Evolutionary conservation across 2,888 invertebrate species (phyloP).

Genomic region (Boloria selene): DNA sequence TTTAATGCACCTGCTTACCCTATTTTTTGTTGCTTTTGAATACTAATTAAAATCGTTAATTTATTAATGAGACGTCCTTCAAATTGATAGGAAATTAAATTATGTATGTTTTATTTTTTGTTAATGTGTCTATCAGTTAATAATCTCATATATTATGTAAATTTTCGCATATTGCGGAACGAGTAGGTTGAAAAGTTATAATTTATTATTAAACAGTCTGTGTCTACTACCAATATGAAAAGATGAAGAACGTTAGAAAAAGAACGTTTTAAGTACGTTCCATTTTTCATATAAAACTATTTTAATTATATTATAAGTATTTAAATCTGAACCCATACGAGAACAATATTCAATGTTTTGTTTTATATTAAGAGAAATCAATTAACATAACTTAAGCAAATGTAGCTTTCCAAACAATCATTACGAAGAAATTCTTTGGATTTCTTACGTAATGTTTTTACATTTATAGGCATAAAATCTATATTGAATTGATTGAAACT

Average conservation of each 20-base stretch:
- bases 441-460: slow-evolving; percentile 2
- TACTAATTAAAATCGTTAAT: slow-evolving; percentile 32
- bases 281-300: no score
- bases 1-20: slow-evolving; percentile 61
- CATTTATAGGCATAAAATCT: not conserved
- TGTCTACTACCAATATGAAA: no score
- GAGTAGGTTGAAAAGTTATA: no score
- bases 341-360: no score
- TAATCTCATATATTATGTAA: not conserved
- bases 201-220: no score
- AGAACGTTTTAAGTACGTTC: no score
- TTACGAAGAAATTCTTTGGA: slow-evolving; percentile 12
- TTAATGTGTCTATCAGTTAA: not conserved
- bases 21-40: slow-evolving; percentile 33
- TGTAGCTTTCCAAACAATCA: not conserved
- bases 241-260: no score
- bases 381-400: slow-evolving; percentile 10
- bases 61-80: slow-evolving; percentile 28
- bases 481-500: slow-evolving; percentile 1
- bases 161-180: not conserved
- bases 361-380: not conserved
- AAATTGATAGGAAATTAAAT: slow-evolving; percentile 7
- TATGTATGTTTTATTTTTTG: slow-evolving; percentile 1
- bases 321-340: no score
- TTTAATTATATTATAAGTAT: no score